phyloP scores from a whole-genome alignment of 1,140 invertebrate genomes.

The Andricus grossulariae region DNA sequence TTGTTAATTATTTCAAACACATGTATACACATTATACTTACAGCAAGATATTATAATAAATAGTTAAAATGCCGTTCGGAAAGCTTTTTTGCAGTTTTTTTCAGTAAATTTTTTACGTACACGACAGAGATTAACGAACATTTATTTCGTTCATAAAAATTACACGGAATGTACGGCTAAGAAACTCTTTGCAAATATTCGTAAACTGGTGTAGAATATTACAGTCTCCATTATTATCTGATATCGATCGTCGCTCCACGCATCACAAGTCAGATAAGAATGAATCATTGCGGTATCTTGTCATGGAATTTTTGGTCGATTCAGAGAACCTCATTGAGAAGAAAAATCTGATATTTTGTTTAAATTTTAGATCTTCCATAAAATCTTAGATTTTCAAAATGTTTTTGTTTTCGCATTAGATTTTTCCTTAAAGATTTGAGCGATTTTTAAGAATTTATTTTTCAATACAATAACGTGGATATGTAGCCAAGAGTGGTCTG shows the following conservation, averaged over 20 bases:
- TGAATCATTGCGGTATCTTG: too few relatives aligned
- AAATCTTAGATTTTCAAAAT: neutral
- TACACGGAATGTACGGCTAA: conserved; percentile 19
- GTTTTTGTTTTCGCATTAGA: neutral
- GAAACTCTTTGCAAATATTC: conserved; percentile 9
- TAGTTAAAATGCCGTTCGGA: neutral
- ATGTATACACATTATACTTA: conserved; percentile 20
- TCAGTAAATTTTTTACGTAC: neutral
- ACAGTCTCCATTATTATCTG: too few relatives aligned
- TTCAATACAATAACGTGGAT: conserved; percentile 36
- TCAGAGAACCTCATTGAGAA: too few relatives aligned
- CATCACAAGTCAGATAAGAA: too few relatives aligned
- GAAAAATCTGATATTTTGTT: neutral
- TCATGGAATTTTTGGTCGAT: too few relatives aligned
- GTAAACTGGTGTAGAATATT: neutral
- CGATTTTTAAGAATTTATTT: conserved; percentile 1
- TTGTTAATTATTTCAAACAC: neutral
- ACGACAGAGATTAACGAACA: conserved; percentile 23
- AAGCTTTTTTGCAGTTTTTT: neutral
- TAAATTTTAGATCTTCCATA: neutral
- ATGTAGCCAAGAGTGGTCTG: conserved; percentile 42
- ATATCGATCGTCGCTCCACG: too few relatives aligned
- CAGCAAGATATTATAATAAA: neutral
- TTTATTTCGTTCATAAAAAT: conserved; percentile 15
- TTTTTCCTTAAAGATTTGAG: neutral